phyloP scores from a whole-genome alignment of 2,888 invertebrate genomes.

The Agrilus cyanescens region DNA sequence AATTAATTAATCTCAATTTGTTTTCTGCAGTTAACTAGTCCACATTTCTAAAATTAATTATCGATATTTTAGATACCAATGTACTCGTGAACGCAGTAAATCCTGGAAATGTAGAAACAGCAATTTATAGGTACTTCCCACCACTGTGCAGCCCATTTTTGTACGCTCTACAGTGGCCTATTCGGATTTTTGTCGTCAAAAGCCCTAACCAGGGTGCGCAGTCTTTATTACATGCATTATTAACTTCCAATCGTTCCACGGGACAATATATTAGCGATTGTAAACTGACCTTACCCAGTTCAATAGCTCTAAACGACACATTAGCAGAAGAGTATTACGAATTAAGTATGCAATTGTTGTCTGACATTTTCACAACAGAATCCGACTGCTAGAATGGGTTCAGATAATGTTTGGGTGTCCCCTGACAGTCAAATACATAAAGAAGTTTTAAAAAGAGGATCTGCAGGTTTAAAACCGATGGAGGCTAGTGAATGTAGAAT shows the following conservation, averaged over 20 bases:
- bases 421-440: conserved; percentile 30
- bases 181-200: conserved; percentile 31
- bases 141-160: conserved; percentile 28
- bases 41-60: neutral
- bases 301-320: conserved; percentile 25
- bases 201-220: conserved; percentile 35
- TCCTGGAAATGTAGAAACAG: conserved; percentile 37
- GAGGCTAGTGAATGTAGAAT: conserved; percentile 30
- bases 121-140: conserved; percentile 33
- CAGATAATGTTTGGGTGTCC: conserved; percentile 20
- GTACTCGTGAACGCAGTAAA: conserved; percentile 34
- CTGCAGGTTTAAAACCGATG: conserved; percentile 27
- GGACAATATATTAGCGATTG: conserved; percentile 33
- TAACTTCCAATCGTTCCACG: conserved; percentile 29
- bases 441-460: conserved; percentile 22
- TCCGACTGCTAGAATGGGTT: conserved; percentile 26
- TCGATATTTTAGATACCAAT: conserved; percentile 27
- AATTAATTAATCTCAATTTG: too few relatives aligned
- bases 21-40: too few relatives aligned
- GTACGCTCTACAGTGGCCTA: conserved; percentile 32
- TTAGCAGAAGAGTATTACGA: conserved; percentile 27
- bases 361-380: conserved; percentile 26
- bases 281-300: conserved; percentile 26
- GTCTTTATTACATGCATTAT: conserved; percentile 30
- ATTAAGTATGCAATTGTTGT: conserved; percentile 27